These are phyloP conservation scores for Neoitamus cyanurus DNA, from an alignment of 2,888 invertebrate genomes.

Conservation along the genomic window DNA sequence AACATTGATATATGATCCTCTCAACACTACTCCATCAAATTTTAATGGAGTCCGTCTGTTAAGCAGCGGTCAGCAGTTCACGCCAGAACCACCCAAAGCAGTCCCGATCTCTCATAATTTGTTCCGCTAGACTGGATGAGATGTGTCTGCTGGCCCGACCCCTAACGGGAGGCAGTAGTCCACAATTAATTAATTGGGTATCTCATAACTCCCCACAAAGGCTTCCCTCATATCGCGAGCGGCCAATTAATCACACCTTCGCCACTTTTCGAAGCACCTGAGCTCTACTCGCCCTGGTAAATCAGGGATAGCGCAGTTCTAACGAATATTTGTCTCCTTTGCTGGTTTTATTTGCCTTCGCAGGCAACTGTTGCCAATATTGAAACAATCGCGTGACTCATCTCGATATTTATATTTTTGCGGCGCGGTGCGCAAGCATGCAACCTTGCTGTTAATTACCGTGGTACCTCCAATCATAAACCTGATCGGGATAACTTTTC, in stretches of 20 bases:
- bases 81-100: background rate
- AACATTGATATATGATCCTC: background rate
- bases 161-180: background rate
- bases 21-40: background rate
- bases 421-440: background rate
- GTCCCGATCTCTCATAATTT: background rate
- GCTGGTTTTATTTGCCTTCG: background rate
- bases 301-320: background rate
- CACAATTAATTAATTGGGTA: background rate
- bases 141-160: background rate
- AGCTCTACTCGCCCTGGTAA: background rate
- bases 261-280: background rate
- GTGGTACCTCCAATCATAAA: background rate
- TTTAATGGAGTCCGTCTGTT: background rate
- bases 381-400: background rate
- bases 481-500: background rate
- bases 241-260: background rate
- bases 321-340: background rate
- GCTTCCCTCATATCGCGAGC: background rate
- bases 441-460: slow-evolving; percentile 1
- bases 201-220: background rate
- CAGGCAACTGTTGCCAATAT: background rate
- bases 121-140: background rate
- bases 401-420: background rate
- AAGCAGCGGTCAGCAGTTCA: background rate